These are phyloP conservation scores for Lamellibrachia columna DNA, from an alignment of 2,888 invertebrate genomes.

Conservation along the genomic window DNA sequence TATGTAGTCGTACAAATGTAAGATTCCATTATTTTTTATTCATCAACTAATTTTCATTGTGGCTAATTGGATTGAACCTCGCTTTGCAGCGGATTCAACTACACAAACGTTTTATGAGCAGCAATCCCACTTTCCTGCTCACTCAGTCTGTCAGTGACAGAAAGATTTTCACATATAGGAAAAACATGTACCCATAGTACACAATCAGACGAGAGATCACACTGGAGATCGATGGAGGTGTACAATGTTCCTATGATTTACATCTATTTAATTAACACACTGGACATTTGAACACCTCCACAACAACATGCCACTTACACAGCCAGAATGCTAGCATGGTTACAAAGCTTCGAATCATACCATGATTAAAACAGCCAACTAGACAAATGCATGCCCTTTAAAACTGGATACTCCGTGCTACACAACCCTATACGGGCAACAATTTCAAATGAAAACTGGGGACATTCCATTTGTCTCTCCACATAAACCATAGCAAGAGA, in stretches of 20 bases:
- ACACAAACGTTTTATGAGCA: constrained; percentile 3
- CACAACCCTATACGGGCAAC: background rate
- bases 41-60: background rate
- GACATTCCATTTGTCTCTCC: background rate
- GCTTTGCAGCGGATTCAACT: background rate
- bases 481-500: background rate
- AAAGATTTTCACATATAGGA: background rate
- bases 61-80: constrained; percentile 16
- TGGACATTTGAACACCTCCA: background rate
- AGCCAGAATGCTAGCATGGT: too few relatives aligned
- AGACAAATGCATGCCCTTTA: background rate
- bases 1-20: background rate
- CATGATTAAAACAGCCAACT: background rate
- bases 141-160: background rate
- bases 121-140: background rate
- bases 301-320: background rate
- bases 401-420: background rate
- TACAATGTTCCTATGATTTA: background rate
- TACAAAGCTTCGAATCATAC: background rate
- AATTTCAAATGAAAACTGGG: background rate
- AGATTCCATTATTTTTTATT: background rate
- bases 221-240: background rate
- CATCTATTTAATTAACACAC: constrained; percentile 6
- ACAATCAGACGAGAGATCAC: constrained; percentile 16
- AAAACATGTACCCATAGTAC: background rate